Evolutionary conservation across 2,113 vertebrate species (phyloP).

Genomic region (Plecturocebus donacophilus): DNA sequence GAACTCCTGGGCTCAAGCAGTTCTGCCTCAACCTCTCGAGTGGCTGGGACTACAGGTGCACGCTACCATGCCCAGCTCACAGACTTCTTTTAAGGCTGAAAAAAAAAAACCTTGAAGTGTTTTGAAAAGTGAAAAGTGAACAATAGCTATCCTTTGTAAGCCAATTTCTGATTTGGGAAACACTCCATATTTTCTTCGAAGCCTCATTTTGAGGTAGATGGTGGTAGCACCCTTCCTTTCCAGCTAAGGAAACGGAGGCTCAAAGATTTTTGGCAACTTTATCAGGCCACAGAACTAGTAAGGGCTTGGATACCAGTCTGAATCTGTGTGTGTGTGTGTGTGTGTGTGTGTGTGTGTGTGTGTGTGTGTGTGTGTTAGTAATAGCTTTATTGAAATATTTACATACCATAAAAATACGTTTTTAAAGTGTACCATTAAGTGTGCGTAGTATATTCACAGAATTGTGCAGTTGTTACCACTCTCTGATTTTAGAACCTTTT

Average conservation of each 20-base stretch:
- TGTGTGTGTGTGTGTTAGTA: background rate
- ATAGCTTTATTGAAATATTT: background rate
- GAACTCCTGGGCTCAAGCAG: no score
- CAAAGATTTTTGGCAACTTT: background rate
- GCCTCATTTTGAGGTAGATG: no score
- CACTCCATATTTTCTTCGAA: background rate
- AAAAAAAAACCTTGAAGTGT: background rate
- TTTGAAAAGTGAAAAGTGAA: constrained; percentile 8
- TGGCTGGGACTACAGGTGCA: no score
- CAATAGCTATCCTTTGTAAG: background rate
- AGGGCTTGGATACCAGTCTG: background rate
- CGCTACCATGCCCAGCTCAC: background rate
- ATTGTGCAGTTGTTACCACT: background rate
- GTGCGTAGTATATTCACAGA: background rate
- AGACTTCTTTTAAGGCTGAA: background rate
- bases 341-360: no score
- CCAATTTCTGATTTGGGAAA: background rate
- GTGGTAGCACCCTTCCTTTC: background rate
- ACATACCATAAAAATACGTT: background rate
- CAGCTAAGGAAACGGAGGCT: background rate
- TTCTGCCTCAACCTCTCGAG: no score
- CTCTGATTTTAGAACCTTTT: background rate
- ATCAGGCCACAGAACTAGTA: background rate
- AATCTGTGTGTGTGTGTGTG: background rate
- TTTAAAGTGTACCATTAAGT: background rate